Conservation (phyloP, 2,797 vertebrate species). For the Rousettus madagascariensis region DNA sequence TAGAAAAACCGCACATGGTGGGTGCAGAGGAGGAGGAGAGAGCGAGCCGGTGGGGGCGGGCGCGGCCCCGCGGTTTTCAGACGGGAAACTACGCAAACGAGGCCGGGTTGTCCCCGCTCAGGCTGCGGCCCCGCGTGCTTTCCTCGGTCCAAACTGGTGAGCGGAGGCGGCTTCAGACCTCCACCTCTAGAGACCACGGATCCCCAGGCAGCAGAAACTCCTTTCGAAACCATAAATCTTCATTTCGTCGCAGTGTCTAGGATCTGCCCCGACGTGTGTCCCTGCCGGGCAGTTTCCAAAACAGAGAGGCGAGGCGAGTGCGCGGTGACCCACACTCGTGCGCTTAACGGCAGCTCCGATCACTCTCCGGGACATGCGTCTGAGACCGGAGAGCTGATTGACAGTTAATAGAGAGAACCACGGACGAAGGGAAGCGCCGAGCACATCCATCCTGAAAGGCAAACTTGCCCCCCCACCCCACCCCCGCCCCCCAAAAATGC, state of each 20-base stretch:
- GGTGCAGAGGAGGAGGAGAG: neutral
- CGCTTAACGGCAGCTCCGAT: rapidly evolving
- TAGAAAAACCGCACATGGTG: rapidly evolving
- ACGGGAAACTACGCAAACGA: no score
- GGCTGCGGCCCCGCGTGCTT: no score
- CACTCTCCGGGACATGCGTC: neutral
- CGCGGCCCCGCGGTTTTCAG: no score
- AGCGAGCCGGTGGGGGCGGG: neutral
- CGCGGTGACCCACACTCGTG: rapidly evolving
- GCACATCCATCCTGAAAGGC: neutral
- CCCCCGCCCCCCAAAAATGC: neutral
- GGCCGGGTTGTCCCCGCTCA: no score
- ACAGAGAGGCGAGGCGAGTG: no score
- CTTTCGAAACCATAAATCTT: neutral
- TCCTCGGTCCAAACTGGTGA: neutral
- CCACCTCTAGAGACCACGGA: rapidly evolving
- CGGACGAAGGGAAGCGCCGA: neutral
- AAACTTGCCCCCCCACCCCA: neutral
- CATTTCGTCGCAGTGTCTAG: rapidly evolving
- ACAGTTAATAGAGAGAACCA: rapidly evolving
- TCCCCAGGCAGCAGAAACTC: neutral
- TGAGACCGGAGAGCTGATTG: neutral
- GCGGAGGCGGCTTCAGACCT: rapidly evolving
- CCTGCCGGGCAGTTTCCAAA: neutral
- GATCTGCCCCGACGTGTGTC: rapidly evolving